phyloP scores from a whole-genome alignment of 2,797 vertebrate species.

The Oreochromis mossambicus region DNA sequence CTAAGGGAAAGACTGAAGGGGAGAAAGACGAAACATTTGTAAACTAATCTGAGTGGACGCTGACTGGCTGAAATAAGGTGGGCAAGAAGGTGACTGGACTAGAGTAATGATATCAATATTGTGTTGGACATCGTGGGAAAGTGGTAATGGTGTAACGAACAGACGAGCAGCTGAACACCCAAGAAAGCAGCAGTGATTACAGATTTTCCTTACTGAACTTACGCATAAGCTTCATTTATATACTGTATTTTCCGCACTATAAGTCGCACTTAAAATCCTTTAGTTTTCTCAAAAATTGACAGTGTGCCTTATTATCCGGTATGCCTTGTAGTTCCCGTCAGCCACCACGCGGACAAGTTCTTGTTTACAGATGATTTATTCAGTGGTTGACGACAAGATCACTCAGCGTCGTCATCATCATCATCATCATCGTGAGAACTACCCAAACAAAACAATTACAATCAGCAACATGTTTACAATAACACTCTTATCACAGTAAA shows the following conservation, averaged over 20 bases:
- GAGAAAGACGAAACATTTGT: neutral
- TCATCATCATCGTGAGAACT: too few relatives aligned
- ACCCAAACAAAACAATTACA: too few relatives aligned
- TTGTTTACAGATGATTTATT: too few relatives aligned
- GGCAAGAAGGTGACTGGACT: neutral
- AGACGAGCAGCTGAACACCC: neutral
- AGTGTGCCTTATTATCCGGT: accelerated
- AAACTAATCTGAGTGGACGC: neutral
- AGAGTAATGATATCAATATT: neutral
- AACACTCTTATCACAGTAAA: too few relatives aligned
- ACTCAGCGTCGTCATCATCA: too few relatives aligned
- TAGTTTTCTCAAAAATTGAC: accelerated
- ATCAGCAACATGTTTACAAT: too few relatives aligned
- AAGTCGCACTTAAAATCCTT: neutral
- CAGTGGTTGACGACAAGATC: too few relatives aligned
- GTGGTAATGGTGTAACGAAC: neutral
- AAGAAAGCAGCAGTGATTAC: neutral
- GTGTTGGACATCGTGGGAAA: neutral
- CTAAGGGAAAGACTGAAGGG: neutral
- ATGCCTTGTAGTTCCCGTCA: too few relatives aligned
- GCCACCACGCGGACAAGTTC: too few relatives aligned
- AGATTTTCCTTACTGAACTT: neutral
- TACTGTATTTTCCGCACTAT: neutral
- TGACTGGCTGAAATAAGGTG: neutral
- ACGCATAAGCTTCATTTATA: neutral